Evolutionary conservation across 2,797 vertebrate species (phyloP).

Genomic region (Gastrophryne carolinensis): DNA sequence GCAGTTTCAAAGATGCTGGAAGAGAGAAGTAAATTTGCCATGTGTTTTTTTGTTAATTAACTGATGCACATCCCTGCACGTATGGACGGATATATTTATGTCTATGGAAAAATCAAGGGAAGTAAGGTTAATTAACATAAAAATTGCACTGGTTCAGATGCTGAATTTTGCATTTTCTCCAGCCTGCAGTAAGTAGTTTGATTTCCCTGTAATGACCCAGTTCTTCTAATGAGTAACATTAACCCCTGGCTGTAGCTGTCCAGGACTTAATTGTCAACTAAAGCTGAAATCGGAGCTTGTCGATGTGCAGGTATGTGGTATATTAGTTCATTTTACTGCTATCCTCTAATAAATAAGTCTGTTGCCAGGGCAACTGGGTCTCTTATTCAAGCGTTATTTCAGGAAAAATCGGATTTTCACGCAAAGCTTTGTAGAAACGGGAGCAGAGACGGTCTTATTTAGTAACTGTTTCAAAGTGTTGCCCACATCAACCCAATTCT

Average conservation of each 20-base stretch:
- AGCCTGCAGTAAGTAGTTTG: conserved; percentile 96
- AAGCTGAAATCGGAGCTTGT: conserved; percentile 85
- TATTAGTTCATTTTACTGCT: conserved; percentile 89
- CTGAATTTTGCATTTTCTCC: conserved; percentile 89
- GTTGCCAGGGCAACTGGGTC: conserved; percentile 78
- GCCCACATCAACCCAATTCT: neutral
- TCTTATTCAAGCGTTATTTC: conserved; percentile 48
- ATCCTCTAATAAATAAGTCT: conserved; percentile 85
- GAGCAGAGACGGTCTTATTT: neutral
- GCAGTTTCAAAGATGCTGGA: conserved; percentile 86
- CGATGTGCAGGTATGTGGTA: conserved; percentile 83
- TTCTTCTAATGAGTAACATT: conserved; percentile 99
- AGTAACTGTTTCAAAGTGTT: neutral
- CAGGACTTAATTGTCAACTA: conserved; percentile 99
- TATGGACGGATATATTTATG: conserved; percentile 79
- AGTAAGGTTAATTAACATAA: conserved; percentile 99
- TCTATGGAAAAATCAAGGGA: conserved; percentile 91
- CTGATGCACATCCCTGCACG: conserved; percentile 92
- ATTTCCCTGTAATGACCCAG: conserved; percentile 99
- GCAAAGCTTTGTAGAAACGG: conserved; percentile 70
- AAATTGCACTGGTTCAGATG: conserved; percentile 89
- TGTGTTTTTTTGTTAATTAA: conserved; percentile 82
- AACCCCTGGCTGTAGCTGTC: conserved; percentile 99
- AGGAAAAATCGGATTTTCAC: conserved; percentile 70
- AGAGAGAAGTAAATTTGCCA: conserved; percentile 88